Evolutionary conservation across 2,797 vertebrate species (phyloP).

Genomic region (Orestias chungarensis): DNA sequence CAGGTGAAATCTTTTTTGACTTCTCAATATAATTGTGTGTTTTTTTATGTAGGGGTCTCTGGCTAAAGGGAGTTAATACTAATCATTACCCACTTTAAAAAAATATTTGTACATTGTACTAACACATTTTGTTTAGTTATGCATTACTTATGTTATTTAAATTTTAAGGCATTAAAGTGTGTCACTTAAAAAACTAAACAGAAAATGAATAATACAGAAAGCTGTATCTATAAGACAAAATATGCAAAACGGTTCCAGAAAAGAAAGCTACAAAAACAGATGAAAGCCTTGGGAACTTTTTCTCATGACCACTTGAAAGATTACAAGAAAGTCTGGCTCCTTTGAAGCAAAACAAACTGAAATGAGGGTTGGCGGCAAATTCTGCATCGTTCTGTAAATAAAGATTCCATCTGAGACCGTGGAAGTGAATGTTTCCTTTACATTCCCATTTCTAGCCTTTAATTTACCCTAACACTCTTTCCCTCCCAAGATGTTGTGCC

Average conservation of each 20-base stretch:
- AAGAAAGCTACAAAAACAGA: not conserved
- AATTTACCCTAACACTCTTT: constrained; percentile 14
- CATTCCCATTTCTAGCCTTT: not conserved
- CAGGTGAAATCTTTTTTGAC: not conserved
- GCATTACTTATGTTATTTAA: not conserved
- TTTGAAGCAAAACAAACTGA: constrained; percentile 16
- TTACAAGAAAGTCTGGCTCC: not conserved
- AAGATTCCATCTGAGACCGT: constrained; percentile 4
- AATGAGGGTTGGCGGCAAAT: constrained; percentile 1
- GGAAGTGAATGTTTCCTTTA: constrained; percentile 12
- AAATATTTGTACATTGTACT: not conserved
- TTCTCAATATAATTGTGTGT: not conserved
- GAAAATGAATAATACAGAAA: not conserved
- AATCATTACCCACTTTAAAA: not conserved
- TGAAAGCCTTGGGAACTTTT: not conserved
- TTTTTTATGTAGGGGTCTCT: not conserved
- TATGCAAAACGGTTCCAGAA: not conserved
- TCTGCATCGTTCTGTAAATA: constrained; percentile 18
- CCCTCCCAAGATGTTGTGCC: constrained; percentile 9
- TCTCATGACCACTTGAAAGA: constrained; percentile 22
- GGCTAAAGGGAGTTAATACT: not conserved
- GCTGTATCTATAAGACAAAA: not conserved
- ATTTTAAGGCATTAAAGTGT: not conserved
- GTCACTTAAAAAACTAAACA: not conserved
- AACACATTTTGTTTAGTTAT: not conserved